Percentiles rank a stretch among this genome's conserved stretches.
These are phyloP conservation scores for Calephelis virginiensis DNA, from an alignment of 1,140 invertebrate genomes.

Conservation along the genomic window DNA sequence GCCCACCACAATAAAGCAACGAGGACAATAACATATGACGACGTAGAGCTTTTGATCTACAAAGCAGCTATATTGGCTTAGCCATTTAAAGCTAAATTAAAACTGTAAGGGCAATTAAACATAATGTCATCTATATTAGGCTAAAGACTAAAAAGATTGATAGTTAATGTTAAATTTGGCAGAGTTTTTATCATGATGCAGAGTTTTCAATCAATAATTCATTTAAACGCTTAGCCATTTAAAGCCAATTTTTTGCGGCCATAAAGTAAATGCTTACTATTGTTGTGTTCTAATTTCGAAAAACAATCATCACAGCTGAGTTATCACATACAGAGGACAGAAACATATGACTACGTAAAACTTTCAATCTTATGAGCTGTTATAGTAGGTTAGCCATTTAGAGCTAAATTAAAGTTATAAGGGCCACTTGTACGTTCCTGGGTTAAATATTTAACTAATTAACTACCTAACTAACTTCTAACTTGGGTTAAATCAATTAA, in stretches of 20 bases:
- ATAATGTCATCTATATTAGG: conserved; percentile 26
- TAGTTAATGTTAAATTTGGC: conserved; percentile 20
- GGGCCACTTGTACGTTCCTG: background rate
- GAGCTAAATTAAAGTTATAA: conserved; percentile 34
- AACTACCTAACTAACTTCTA: too few relatives aligned
- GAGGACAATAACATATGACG: conserved; percentile 55
- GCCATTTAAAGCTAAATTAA: conserved; percentile 32
- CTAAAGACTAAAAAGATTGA: conserved; percentile 27
- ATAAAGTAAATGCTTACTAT: too few relatives aligned
- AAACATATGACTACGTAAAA: conserved; percentile 52
- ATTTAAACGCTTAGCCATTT: too few relatives aligned
- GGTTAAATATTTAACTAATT: too few relatives aligned
- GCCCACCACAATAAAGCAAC: conserved; percentile 55
- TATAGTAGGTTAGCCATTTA: conserved; percentile 24
- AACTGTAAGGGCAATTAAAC: conserved; percentile 33
- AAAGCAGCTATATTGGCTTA: conserved; percentile 23
- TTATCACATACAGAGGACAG: conserved; percentile 51
- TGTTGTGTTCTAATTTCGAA: too few relatives aligned
- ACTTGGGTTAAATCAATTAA: too few relatives aligned
- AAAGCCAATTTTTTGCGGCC: too few relatives aligned
- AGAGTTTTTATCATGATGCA: conserved; percentile 29
- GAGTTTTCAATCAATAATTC: conserved; percentile 21
- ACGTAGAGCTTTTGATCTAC: conserved; percentile 64
- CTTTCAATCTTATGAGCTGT: conserved; percentile 56
- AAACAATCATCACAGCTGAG: conserved; percentile 39